Evolutionary conservation across 2,113 vertebrate genomes (phyloP).

Genomic region (Atrichornis clamosus): DNA sequence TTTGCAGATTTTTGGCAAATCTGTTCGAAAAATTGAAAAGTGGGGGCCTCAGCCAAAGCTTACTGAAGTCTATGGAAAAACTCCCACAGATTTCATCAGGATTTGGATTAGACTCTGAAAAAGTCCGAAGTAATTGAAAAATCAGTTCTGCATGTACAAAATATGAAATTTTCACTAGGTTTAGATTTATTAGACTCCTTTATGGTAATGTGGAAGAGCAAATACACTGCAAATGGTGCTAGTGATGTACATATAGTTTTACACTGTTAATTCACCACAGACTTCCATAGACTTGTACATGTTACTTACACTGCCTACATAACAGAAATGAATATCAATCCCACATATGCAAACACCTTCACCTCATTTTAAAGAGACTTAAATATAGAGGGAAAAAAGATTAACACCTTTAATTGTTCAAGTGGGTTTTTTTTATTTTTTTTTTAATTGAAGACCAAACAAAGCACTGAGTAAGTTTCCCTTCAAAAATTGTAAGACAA

Average conservation of each 20-base stretch:
- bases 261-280: background rate
- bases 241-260: background rate
- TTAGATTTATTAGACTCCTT: conserved; percentile 25
- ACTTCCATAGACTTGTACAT: background rate
- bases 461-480: background rate
- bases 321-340: background rate
- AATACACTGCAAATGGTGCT: background rate
- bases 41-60: conserved; percentile 28
- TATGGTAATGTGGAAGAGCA: background rate
- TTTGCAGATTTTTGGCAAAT: conserved; percentile 54
- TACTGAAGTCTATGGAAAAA: conserved; percentile 51
- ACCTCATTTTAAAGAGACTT: background rate
- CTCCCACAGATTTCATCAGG: conserved; percentile 59
- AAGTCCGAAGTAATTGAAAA: conserved; percentile 59
- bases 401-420: background rate
- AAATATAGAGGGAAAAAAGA: background rate
- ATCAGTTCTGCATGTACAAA: conserved; percentile 38
- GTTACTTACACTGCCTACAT: background rate
- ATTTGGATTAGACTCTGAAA: conserved; percentile 43
- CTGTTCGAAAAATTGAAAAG: conserved; percentile 32
- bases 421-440: background rate
- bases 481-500: background rate
- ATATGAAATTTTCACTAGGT: conserved; percentile 22
- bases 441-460: background rate
- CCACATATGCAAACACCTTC: background rate